Percentiles rank a stretch among this genome's conserved stretches.
Evolutionary conservation across 2,113 vertebrate species (phyloP).

Genomic region (Ovis aries): ARS-UI_Ramb_v3.0 NC_056055.1:157584001-157584500

Average conservation of each 20-base stretch:
- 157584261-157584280: background rate
- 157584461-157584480: slow-evolving; percentile 20
- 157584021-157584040: background rate
- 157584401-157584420: background rate
- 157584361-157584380: background rate
- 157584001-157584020: background rate
- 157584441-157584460: background rate
- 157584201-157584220: background rate
- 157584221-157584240: background rate
- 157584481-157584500: slow-evolving; percentile 50
- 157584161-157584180: too few species aligned
- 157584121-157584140: too few species aligned
- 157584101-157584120: too few species aligned
- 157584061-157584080: background rate
- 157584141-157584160: too few species aligned
- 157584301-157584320: background rate
- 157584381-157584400: background rate
- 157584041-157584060: background rate
- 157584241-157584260: background rate
- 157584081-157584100: too few species aligned
- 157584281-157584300: fast-evolving
- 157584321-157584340: background rate
- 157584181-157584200: too few species aligned
- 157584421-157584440: background rate
- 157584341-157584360: background rate